Evolutionary conservation across 2,888 invertebrate genomes (phyloP), one percentile per base, ranked within the genome.

Genomic region (Protophormia terraenovae): DNA sequence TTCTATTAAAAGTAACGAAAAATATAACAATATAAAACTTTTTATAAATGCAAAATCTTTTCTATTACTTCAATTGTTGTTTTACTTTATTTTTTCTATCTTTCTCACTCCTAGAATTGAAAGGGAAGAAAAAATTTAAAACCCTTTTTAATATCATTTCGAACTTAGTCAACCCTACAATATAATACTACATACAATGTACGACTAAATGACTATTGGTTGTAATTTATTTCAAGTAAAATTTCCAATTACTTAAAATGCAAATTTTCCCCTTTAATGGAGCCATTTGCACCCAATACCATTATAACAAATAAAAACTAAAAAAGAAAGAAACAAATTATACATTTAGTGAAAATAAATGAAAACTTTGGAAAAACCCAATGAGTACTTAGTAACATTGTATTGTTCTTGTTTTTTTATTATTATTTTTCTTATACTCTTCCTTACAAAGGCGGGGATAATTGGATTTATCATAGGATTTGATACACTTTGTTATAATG

Each of bases 211-310:
- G 45, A 60, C 29, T 53, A 60, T 66, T 66, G 47, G 22, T 66
- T 66, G 55, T 77, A 66, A 72, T 77, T 72, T 78, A 67, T 66
- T 76, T 82, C 55, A 55, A 77, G 77, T 50, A 78, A 67, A 66
- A 72, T 60, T 73, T 73, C 50, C 72, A 77, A 83, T 83, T 83
- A 78, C 77, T 83, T 67, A 72, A 77, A 83, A 83, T 83, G 77
- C 64, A 66, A 72, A 83, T 66, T 77, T 66, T 72, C 58, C 38
- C 22, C 22, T 73, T 83, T 66, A 75, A 77, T 77, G 71, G 47
- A 71, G 55, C 55, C 55, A 76, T 83, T 83, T 77, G 45, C 64
- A 64, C 41, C 35, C 75, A 82, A 80, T 62, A 53, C 16, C 35
- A 64, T 58, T 27, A 53, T 27, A 41, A n/a, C 19, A 27, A 69